Evolutionary conservation across 2,113 vertebrate genomes (phyloP).

Genomic region (Hippocampus mohnikei): DNA sequence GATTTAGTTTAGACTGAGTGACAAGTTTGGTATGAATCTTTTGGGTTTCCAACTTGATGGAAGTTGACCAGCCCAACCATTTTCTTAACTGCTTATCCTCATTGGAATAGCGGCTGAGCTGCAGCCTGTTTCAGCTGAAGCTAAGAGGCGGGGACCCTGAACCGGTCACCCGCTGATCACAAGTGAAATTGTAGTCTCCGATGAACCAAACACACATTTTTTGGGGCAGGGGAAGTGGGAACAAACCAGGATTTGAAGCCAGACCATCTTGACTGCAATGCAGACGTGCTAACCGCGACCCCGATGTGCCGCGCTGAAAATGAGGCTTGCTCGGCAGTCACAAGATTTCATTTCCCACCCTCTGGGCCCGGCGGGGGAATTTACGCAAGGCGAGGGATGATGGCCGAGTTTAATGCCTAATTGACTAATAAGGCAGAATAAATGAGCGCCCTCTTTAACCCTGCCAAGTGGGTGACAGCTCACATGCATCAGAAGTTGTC

Average conservation of each 20-base stretch:
- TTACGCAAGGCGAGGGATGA: slow-evolving; percentile 31
- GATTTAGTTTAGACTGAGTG: not conserved
- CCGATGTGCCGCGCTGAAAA: not conserved
- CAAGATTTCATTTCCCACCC: slow-evolving; percentile 32
- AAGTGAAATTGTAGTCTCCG: not conserved
- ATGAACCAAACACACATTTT: not conserved
- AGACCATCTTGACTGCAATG: not conserved
- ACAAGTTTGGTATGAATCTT: not conserved
- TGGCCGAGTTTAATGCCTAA: slow-evolving; percentile 48
- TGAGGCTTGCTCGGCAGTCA: slow-evolving; percentile 23
- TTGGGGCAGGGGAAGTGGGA: not conserved
- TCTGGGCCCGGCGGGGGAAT: slow-evolving; percentile 43
- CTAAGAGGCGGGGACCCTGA: no score
- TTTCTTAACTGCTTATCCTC: no score
- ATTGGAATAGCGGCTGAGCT: not conserved
- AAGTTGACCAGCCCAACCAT: no score
- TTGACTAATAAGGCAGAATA: slow-evolving; percentile 43
- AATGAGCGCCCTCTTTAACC: slow-evolving; percentile 30
- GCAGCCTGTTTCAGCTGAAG: not conserved
- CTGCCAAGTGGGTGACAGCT: slow-evolving; percentile 17
- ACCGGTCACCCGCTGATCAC: no score
- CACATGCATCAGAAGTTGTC: slow-evolving; percentile 2
- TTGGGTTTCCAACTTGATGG: no score
- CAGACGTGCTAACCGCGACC: not conserved
- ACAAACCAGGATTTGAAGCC: not conserved